Evolutionary conservation across 2,113 vertebrate species (phyloP).

Genomic region (Dicentrarchus labrax): DNA sequence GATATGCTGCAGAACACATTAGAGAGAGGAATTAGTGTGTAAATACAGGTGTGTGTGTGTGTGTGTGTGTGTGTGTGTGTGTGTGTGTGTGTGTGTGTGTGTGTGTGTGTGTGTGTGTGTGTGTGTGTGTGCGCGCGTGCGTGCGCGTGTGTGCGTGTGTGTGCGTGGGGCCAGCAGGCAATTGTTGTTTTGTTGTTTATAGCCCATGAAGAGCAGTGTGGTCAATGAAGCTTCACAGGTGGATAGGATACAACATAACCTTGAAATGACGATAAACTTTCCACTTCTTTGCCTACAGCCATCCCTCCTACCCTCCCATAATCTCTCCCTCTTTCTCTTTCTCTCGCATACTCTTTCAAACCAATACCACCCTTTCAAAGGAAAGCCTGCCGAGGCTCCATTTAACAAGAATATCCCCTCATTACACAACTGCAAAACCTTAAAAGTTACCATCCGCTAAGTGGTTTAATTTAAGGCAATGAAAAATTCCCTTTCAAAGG

Average conservation of each 20-base stretch:
- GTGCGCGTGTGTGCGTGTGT: conserved; percentile 27
- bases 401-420: conserved; percentile 64
- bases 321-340: conserved; percentile 1
- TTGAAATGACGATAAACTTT: conserved; percentile 77
- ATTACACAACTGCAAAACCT: conserved; percentile 65
- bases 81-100: conserved; percentile 21
- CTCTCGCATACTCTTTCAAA: conserved; percentile 28
- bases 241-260: conserved; percentile 70
- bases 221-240: conserved; percentile 79
- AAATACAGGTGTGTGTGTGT: conserved; percentile 35
- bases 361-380: conserved; percentile 35
- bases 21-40: conserved; percentile 55
- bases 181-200: conserved; percentile 74
- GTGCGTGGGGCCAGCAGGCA: conserved; percentile 43
- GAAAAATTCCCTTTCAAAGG: conserved; percentile 75
- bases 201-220: conserved; percentile 74
- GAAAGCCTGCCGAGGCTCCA: conserved; percentile 45
- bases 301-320: conserved; percentile 21
- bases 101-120: conserved; percentile 31
- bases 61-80: conserved; percentile 20
- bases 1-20: conserved; percentile 64
- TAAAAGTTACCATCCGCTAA: conserved; percentile 66
- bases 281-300: conserved; percentile 49
- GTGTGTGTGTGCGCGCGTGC: conserved; percentile 4
- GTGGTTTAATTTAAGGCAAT: conserved; percentile 68